phyloP scores from a whole-genome alignment of 2,888 invertebrate species.

The Chymomyza fuscimana region DNA sequence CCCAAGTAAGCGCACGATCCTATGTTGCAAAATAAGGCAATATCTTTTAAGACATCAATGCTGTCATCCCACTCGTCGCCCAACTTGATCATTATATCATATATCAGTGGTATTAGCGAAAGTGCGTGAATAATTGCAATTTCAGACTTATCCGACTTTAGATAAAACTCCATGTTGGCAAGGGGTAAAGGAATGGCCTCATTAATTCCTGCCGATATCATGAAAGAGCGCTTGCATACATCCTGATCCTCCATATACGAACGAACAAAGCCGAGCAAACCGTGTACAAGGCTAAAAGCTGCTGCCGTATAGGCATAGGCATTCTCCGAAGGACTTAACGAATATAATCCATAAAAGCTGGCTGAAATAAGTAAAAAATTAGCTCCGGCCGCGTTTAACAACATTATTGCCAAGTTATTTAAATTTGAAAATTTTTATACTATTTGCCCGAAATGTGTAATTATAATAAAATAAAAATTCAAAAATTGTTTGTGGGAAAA shows the following conservation, averaged over 20 bases:
- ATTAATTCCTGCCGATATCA: neutral
- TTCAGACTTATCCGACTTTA: neutral
- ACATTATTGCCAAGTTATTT: too few species aligned
- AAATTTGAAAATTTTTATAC: too few species aligned
- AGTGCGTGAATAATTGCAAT: neutral
- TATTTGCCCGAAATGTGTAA: too few species aligned
- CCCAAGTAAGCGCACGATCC: slow-evolving; percentile 1
- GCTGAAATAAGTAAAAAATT: neutral
- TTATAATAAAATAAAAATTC: too few species aligned
- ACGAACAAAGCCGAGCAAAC: neutral
- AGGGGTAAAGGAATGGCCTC: neutral
- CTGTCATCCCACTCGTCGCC: slow-evolving; percentile 1
- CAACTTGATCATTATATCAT: slow-evolving; percentile 6
- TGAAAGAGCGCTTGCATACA: neutral
- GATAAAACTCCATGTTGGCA: slow-evolving; percentile 4
- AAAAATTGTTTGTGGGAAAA: too few species aligned
- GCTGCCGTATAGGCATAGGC: slow-evolving; percentile 2
- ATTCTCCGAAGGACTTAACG: neutral
- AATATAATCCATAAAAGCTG: neutral
- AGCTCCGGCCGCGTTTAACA: too few species aligned
- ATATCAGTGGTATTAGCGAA: neutral
- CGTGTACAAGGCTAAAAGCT: neutral
- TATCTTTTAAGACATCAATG: slow-evolving; percentile 3
- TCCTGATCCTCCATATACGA: neutral
- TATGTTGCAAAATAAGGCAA: neutral